Evolutionary conservation across 2,113 vertebrate genomes (phyloP).

Genomic region (Salvelinus namaycush): DNA sequence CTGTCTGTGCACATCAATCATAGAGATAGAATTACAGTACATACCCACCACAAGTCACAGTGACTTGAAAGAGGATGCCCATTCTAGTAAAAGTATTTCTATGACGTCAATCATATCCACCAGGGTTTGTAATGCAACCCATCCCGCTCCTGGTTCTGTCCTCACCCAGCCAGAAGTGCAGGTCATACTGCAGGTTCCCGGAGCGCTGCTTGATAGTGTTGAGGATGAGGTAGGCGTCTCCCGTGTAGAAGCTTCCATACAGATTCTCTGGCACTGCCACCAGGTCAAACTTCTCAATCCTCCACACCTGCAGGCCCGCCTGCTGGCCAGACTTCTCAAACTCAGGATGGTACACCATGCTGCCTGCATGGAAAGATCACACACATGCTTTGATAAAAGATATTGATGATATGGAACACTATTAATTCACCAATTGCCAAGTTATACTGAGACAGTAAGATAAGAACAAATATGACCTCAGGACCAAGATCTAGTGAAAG

Average conservation of each 20-base stretch:
- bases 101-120: no score
- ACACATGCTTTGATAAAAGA: neutral
- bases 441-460: no score
- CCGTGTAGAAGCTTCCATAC: conserved; percentile 92
- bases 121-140: neutral
- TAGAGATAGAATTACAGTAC: no score
- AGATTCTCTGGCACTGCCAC: conserved; percentile 89
- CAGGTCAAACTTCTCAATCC: conserved; percentile 93
- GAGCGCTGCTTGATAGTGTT: conserved; percentile 91
- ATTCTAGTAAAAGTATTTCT: no score
- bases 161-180: conserved; percentile 97
- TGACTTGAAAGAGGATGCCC: no score
- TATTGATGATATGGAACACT: no score
- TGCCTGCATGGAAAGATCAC: conserved; percentile 28
- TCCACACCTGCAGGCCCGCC: conserved; percentile 94
- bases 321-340: conserved; percentile 88
- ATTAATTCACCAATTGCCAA: no score
- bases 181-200: conserved; percentile 89
- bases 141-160: neutral
- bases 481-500: no score
- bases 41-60: no score
- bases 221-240: conserved; percentile 92
- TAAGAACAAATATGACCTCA: no score
- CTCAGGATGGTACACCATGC: conserved; percentile 90
- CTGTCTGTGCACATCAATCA: no score